These are phyloP conservation scores for Xiphophorus birchmanni DNA, from an alignment of 2,797 vertebrate genomes.

Conservation along the genomic window DNA sequence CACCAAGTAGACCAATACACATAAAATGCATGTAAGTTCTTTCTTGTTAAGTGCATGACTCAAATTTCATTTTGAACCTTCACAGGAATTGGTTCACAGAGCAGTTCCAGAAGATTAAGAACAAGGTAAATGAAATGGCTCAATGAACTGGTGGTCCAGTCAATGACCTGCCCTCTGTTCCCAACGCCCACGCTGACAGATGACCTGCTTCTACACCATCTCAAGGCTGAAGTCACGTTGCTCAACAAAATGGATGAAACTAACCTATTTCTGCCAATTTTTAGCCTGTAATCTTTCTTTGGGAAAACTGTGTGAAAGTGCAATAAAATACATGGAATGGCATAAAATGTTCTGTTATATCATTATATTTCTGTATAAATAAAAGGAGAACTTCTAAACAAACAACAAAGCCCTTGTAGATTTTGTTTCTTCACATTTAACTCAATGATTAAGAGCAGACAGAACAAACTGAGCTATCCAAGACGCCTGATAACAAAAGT, in stretches of 20 bases:
- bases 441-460: not conserved
- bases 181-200: not conserved
- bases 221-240: not conserved
- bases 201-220: slow-evolving; percentile 13
- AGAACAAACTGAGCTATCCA: not conserved
- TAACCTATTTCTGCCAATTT: slow-evolving; percentile 14
- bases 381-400: slow-evolving; percentile 2
- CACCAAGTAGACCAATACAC: slow-evolving; percentile 57
- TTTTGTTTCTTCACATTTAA: not conserved
- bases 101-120: not conserved
- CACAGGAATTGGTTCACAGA: slow-evolving; percentile 60
- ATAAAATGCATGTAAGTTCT: not conserved
- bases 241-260: slow-evolving; percentile 8
- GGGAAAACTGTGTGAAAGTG: slow-evolving; percentile 19
- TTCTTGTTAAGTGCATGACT: not conserved
- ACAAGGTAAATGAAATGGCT: accelerated
- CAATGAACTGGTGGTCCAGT: not conserved
- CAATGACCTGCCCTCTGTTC: not conserved
- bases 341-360: slow-evolving; percentile 11
- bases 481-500: not conserved
- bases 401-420: not conserved
- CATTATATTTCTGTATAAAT: slow-evolving; percentile 15
- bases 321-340: slow-evolving; percentile 16
- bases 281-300: slow-evolving; percentile 17
- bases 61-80: not conserved